Base-by-base conservation (phyloP, 2,888 invertebrate genomes). In the Nephrotoma appendiculata region DNA sequence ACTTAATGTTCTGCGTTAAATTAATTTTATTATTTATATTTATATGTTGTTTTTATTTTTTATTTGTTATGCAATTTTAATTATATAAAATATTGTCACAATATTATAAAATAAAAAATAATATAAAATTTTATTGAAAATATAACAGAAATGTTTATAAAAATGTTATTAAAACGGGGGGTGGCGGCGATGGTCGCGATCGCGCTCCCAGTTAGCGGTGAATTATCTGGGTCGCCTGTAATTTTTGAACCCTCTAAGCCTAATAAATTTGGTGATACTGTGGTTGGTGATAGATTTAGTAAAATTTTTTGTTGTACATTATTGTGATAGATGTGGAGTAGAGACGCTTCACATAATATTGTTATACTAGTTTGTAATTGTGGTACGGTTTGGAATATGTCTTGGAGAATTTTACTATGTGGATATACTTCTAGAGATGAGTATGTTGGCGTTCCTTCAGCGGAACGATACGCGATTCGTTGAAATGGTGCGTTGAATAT, bases 151-250 rank as follows among this genome's bases (percentile, higher is more conserved):
- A 41, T 42, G 15, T 42, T 57, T 57, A 42, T 15, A 52, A 86
- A 86, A 71, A 42, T 12, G n/a, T 41, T n/a, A 57, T 86, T 86
- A 86, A 71, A 31, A 41, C 15, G 9, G 31, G 6, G 71, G n/a
- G 12, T 12, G 9, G 52, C 15, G 5, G 71, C 31, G 31, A 31
- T 31, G 31, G n/a, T 41, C 2, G 43, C 87, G n/a, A 89, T 89
- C 31, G 90, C 91, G 9, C 71, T 31, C 5, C 71, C 71, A 19
- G 92, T 92, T 41, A 92, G 89, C 19, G 92, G 91, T 12, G 92
- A 92, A 87, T 92, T 92, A 87, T 92, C 92, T 42, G 92, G 92
- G 89, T 92, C 92, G 48, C 91, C 91, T 87, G 90, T 91, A 42
- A 86, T 86, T 87, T 91, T 91, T 83, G 91, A 91, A 52, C 91